Evolutionary conservation across 2,888 invertebrate genomes (phyloP), one percentile per base, ranked within the genome.

Genomic region (Acanthosepion pharaonis): DNA sequence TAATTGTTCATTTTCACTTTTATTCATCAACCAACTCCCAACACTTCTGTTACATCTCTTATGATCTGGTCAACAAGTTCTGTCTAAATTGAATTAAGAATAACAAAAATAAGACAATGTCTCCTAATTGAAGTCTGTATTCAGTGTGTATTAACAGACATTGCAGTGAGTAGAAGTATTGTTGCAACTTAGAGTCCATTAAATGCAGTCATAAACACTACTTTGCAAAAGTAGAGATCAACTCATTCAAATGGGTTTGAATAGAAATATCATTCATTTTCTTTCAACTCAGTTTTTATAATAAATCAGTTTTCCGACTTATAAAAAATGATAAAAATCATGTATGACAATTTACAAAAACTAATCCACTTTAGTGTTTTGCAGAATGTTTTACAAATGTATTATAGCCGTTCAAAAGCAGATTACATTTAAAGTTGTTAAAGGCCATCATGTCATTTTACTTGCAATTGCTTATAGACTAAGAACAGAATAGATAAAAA

Each of bases 11-110:
- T 78, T 78, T 33, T 78, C 78, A 28, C 78, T n/a, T 59, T 59
- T 78, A n/a, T 78, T 78, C n/a, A 78, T 78, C 11, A n/a, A 78
- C n/a, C n/a, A 5, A 78, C n/a, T 78, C 11, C n/a, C 15, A 78
- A 78, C n/a, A 78, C n/a, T n/a, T 15, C n/a, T 23, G 59, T n/a
- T 78, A 78, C n/a, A 28, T 9, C 18, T 15, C 78, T 78, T 33
- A n/a, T 78, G 78, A 78, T 78, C 78, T 78, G n/a, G 78, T 78
- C 78, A 78, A 78, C 78, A 78, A n/a, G 78, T 78, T 78, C 78
- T 78, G 78, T 15, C 78, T n/a, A 78, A 78, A 78, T 78, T 78
- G 33, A 18, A 78, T 78, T 33, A 78, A n/a, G 78, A 78, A 33
- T 33, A 78, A 78, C 78, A 78, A 78, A 78, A 78, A 78, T 78